Percentiles rank a stretch among this genome's conserved stretches.
phyloP scores from a whole-genome alignment of 2,113 vertebrate species.

The Hystrix cristata region DNA sequence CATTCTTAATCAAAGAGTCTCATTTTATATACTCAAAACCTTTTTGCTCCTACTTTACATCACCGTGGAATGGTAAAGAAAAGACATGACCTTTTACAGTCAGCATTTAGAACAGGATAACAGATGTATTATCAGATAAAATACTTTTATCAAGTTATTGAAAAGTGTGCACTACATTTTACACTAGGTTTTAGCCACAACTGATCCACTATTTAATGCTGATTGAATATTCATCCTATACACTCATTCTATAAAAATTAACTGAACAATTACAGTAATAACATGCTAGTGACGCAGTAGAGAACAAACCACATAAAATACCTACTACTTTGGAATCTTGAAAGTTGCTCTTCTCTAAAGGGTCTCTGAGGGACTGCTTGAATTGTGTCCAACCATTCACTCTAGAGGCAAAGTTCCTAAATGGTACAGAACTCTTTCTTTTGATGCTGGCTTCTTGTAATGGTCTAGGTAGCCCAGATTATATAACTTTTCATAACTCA shows the following conservation, averaged over 20 bases:
- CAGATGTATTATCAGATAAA: background rate
- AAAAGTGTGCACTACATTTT: background rate
- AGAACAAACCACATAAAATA: background rate
- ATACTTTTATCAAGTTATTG: background rate
- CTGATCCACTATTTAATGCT: background rate
- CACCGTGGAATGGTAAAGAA: background rate
- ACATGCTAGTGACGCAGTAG: background rate
- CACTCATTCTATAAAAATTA: background rate
- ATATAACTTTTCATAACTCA: background rate
- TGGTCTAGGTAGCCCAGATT: background rate
- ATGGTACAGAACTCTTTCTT: background rate
- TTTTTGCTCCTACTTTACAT: background rate
- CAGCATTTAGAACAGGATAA: background rate
- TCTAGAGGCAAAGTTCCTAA: background rate
- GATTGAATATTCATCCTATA: background rate
- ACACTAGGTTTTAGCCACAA: background rate
- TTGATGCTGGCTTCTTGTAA: background rate
- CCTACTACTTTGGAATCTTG: background rate
- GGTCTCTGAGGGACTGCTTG: background rate
- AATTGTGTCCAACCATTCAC: background rate
- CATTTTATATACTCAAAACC: constrained; percentile 23
- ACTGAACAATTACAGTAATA: background rate
- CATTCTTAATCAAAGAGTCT: background rate
- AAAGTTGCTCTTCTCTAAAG: background rate
- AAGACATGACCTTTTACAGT: background rate